Conservation (phyloP, 2,888 invertebrate species). For the Malachius bipustulatus region DNA sequence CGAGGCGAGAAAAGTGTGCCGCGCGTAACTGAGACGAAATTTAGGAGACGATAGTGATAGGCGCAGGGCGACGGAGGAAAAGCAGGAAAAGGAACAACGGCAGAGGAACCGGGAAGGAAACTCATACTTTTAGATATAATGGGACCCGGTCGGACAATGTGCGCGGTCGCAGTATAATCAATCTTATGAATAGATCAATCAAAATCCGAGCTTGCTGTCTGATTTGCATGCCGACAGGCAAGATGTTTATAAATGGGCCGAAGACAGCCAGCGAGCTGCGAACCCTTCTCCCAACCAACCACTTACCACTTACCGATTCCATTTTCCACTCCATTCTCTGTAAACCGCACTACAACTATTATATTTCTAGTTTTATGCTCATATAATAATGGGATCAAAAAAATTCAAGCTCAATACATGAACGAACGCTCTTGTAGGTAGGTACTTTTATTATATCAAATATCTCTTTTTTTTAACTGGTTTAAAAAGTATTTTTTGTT, state of each 20-base stretch:
- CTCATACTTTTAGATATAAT: conserved; percentile 22
- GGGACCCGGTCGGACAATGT: conserved; percentile 29
- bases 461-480: no score
- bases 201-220: conserved; percentile 37
- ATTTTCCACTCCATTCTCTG: conserved; percentile 21
- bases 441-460: no score
- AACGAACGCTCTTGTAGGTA: no score
- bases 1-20: no score
- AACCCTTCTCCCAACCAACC: conserved; percentile 25
- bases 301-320: conserved; percentile 25
- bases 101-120: conserved; percentile 13
- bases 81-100: conserved; percentile 12
- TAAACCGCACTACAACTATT: conserved; percentile 22
- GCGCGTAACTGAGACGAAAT: no score
- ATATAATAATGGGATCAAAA: conserved; percentile 5
- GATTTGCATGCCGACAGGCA: conserved; percentile 39
- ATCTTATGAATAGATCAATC: conserved; percentile 40
- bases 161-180: conserved; percentile 34
- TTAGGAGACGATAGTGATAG: no score
- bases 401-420: no score
- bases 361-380: conserved; percentile 11
- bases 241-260: conserved; percentile 39
- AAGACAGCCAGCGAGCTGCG: conserved; percentile 29
- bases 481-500: no score
- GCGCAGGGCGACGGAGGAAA: conserved; percentile 10